phyloP scores from a whole-genome alignment of 2,113 vertebrate genomes.

The Tachycineta bicolor region DNA sequence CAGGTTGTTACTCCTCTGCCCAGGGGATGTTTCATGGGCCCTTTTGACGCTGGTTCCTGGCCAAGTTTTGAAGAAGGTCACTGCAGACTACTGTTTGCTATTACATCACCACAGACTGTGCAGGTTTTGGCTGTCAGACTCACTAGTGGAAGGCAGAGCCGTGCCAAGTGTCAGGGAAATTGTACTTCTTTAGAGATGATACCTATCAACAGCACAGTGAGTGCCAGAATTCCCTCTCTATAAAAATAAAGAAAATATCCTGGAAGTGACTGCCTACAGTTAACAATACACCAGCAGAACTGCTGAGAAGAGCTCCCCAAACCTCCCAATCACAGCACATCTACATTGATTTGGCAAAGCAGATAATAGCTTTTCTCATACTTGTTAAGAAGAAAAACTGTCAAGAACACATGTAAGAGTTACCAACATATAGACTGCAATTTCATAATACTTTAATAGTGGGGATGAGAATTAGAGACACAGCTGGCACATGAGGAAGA shows the following conservation, averaged over 20 bases:
- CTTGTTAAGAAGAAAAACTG: neutral
- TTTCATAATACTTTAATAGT: neutral
- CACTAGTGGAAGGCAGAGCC: neutral
- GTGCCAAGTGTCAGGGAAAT: neutral
- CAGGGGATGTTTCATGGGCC: neutral
- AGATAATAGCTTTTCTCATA: neutral
- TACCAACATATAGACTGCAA: neutral
- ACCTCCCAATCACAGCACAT: neutral
- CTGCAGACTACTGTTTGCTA: neutral
- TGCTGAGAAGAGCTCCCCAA: neutral
- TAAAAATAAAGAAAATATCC: neutral
- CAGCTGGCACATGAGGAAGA: neutral
- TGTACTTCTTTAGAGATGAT: neutral
- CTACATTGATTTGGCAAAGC: neutral
- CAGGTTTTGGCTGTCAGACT: neutral
- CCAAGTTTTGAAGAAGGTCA: constrained; percentile 5
- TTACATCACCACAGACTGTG: neutral
- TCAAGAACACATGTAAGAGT: neutral
- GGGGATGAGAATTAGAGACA: constrained; percentile 1
- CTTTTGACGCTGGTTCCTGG: neutral
- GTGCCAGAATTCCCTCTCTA: neutral
- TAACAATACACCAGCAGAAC: neutral
- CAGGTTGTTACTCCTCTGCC: neutral
- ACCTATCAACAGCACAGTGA: neutral
- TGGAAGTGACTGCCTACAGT: neutral